These are phyloP conservation scores for Platanista minor DNA, from an alignment of 2,113 vertebrate species.

Conservation along the genomic window DNA sequence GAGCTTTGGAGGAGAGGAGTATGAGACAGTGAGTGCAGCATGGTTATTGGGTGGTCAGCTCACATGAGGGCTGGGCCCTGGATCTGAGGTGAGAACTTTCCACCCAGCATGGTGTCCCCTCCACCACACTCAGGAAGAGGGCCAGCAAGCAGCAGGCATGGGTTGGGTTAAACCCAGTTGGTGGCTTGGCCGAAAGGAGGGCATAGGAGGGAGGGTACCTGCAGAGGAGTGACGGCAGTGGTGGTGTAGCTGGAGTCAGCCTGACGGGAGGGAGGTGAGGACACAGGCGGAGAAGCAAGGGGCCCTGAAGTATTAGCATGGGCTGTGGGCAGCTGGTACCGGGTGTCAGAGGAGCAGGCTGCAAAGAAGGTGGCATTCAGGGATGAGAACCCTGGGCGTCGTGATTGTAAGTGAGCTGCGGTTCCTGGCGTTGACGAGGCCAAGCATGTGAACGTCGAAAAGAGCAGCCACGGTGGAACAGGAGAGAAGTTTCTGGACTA, in stretches of 20 bases:
- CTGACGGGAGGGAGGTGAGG: no score
- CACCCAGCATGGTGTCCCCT: fast-evolving
- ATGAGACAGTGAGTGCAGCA: fast-evolving
- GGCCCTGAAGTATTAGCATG: fast-evolving
- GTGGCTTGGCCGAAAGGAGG: background rate
- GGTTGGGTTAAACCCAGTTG: background rate
- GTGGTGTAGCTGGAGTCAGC: fast-evolving
- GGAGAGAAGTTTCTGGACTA: background rate
- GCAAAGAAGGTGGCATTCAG: no score
- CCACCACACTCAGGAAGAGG: no score
- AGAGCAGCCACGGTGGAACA: fast-evolving
- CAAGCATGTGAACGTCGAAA: fast-evolving
- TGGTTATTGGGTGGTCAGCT: fast-evolving
- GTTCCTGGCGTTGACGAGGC: fast-evolving
- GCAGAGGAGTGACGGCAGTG: fast-evolving
- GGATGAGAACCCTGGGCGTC: fast-evolving
- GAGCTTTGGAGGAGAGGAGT: background rate
- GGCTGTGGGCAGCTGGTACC: fast-evolving
- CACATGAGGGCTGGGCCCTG: background rate
- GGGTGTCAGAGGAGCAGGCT: no score
- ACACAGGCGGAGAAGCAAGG: fast-evolving
- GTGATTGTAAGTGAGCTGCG: no score
- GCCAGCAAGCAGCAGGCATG: no score
- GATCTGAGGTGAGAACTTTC: no score
- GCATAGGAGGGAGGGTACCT: no score